Conservation (phyloP, 1,140 invertebrate species). For the Micrasema longulum region DNA sequence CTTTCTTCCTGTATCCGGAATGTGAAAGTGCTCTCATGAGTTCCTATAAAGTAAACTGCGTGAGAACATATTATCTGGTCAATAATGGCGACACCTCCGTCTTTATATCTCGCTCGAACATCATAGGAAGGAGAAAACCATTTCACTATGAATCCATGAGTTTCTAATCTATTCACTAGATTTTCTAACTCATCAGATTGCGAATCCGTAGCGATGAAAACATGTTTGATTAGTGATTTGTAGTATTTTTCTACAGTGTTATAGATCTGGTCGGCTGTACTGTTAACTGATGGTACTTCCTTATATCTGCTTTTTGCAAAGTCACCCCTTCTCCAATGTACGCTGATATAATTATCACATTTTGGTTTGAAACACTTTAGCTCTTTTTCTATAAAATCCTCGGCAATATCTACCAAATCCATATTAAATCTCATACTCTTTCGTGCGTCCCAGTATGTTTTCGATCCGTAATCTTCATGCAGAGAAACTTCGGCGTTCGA, state of each 20-base stretch:
- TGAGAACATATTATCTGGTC: conserved; percentile 96
- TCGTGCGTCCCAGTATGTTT: conserved; percentile 86
- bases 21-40: conserved; percentile 94
- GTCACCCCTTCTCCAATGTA: conserved; percentile 88
- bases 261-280: conserved; percentile 79
- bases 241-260: conserved; percentile 67
- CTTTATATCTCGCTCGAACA: conserved; percentile 72
- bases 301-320: conserved; percentile 77
- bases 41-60: conserved; percentile 90
- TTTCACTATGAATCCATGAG: conserved; percentile 57
- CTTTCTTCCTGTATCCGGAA: conserved; percentile 97
- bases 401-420: conserved; percentile 76
- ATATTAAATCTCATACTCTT: conserved; percentile 91
- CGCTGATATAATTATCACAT: conserved; percentile 83
- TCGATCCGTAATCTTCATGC: conserved; percentile 87
- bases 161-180: conserved; percentile 62
- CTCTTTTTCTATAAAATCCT: conserved; percentile 75
- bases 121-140: conserved; percentile 61
- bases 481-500: conserved; percentile 90
- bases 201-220: conserved; percentile 91
- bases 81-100: conserved; percentile 93
- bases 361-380: conserved; percentile 74
- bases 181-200: conserved; percentile 68
- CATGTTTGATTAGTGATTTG: conserved; percentile 46
- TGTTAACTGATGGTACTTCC: conserved; percentile 78